Conservation (phyloP, 35 echinoderm and acorn worm genomes). For the Amphiura filiformis region DNA sequence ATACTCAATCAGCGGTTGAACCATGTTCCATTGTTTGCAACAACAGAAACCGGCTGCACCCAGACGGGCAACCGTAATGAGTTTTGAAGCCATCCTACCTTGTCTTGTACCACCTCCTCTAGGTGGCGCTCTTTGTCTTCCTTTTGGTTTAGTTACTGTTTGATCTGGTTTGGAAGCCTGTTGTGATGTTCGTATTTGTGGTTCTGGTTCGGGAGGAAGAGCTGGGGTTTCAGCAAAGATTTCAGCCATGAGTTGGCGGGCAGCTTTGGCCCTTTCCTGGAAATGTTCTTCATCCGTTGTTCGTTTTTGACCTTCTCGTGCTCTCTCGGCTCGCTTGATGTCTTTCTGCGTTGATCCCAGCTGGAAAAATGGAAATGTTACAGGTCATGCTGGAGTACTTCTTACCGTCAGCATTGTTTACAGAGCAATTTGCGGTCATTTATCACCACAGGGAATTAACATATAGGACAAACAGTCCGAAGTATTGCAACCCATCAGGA, state of each 20-base stretch:
- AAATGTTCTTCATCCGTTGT: conserved; percentile 44
- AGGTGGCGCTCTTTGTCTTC: neutral
- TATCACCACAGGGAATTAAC: too few relatives aligned
- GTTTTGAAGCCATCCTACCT: too few relatives aligned
- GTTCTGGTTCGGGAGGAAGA: conserved; percentile 20
- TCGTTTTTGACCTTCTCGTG: conserved; percentile 24
- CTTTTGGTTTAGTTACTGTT: conserved; percentile 21
- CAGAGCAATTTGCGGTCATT: too few relatives aligned
- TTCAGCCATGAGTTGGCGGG: conserved; percentile 77
- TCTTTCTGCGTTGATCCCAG: conserved; percentile 40
- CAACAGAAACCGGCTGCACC: too few relatives aligned
- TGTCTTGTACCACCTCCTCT: neutral
- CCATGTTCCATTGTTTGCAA: too few relatives aligned
- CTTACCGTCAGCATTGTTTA: too few relatives aligned
- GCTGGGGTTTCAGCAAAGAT: conserved; percentile 52
- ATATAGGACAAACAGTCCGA: too few relatives aligned
- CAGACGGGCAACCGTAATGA: too few relatives aligned
- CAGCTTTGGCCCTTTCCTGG: conserved; percentile 69
- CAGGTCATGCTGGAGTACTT: too few relatives aligned
- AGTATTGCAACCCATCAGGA: too few relatives aligned
- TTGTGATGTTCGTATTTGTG: neutral
- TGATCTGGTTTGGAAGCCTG: conserved; percentile 1
- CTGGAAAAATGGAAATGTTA: conserved; percentile 25
- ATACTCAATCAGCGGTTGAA: too few relatives aligned
- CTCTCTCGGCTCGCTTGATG: conserved; percentile 47